phyloP scores from a whole-genome alignment of 2,113 vertebrate species.

The Pyxicephalus adspersus region DNA sequence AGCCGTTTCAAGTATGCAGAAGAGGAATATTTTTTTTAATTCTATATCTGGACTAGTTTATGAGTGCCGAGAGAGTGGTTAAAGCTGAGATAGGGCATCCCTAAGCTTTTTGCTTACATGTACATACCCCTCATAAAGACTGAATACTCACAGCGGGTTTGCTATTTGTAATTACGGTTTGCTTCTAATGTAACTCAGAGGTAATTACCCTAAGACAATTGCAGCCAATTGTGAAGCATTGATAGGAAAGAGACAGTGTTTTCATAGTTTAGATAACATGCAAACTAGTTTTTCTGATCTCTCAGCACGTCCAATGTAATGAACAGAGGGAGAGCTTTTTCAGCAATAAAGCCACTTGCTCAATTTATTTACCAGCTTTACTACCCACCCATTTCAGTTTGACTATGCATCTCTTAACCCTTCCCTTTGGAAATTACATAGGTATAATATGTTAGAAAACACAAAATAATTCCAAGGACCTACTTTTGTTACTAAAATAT shows the following conservation, averaged over 20 bases:
- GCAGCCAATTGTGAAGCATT: conserved; percentile 53
- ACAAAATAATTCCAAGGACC: too few relatives aligned
- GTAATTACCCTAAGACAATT: conserved; percentile 56
- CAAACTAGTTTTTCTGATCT: conserved; percentile 43
- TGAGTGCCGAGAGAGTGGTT: conserved; percentile 6
- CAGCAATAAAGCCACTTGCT: conserved; percentile 40
- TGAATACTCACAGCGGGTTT: conserved; percentile 48
- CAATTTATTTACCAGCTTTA: conserved; percentile 42
- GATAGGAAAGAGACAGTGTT: conserved; percentile 46
- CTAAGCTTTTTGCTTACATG: conserved; percentile 46
- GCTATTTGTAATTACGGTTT: conserved; percentile 52
- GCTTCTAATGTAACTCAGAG: conserved; percentile 58
- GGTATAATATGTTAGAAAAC: not conserved
- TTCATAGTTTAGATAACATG: conserved; percentile 51
- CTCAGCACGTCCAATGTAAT: conserved; percentile 44
- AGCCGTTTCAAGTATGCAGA: not conserved
- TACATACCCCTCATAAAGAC: conserved; percentile 46
- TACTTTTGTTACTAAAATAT: too few relatives aligned
- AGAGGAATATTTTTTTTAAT: conserved; percentile 1
- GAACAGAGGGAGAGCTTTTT: conserved; percentile 45
- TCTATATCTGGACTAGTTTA: not conserved
- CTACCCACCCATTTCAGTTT: not conserved
- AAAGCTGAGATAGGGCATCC: conserved; percentile 17
- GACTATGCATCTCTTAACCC: not conserved
- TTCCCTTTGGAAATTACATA: not conserved